A percentile compares a stretch with the other conserved stretches of the same genome.
Evolutionary conservation across 2,113 vertebrate genomes (phyloP).

Genomic region (Triplophysa tibetana): DNA sequence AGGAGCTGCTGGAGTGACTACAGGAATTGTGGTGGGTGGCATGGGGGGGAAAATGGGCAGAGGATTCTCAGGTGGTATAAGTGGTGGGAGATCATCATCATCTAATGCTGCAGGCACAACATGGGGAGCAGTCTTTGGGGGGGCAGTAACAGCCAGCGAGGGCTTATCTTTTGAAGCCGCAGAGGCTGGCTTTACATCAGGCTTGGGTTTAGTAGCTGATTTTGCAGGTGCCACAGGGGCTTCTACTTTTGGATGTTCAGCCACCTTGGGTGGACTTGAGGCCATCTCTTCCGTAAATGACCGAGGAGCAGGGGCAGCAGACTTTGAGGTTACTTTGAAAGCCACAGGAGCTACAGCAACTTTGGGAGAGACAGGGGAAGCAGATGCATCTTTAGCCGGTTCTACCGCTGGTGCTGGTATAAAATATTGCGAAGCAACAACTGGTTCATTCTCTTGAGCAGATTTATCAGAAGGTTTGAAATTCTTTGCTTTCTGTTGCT

Average conservation of each 20-base stretch:
- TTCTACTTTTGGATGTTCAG: slow-evolving; percentile 46
- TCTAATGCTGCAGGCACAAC: slow-evolving; percentile 47
- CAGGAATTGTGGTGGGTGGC: background rate
- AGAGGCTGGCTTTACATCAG: slow-evolving; percentile 46
- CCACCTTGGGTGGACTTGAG: slow-evolving; percentile 20
- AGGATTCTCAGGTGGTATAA: slow-evolving; percentile 85
- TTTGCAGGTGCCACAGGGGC: slow-evolving; percentile 17
- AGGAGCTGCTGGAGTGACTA: slow-evolving; percentile 4
- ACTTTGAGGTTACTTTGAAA: slow-evolving; percentile 68
- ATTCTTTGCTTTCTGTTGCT: slow-evolving; percentile 65
- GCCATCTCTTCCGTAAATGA: slow-evolving; percentile 66
- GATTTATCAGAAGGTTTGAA: slow-evolving; percentile 59
- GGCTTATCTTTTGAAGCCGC: slow-evolving; percentile 43
- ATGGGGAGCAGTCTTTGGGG: slow-evolving; percentile 55
- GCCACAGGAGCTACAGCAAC: slow-evolving; percentile 55
- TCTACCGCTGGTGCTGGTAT: background rate
- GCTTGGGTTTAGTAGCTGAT: slow-evolving; percentile 2
- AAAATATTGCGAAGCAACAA: background rate
- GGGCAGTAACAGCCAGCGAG: slow-evolving; percentile 52
- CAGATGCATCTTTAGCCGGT: slow-evolving; percentile 5
- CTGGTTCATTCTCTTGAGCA: background rate
- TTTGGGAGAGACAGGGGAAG: slow-evolving; percentile 48
- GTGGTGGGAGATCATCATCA: slow-evolving; percentile 89
- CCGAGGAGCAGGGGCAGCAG: slow-evolving; percentile 67
- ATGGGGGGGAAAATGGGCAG: slow-evolving; percentile 65